Evolutionary conservation across 2,797 vertebrate species (phyloP).

Genomic region (Catharus ustulatus): DNA sequence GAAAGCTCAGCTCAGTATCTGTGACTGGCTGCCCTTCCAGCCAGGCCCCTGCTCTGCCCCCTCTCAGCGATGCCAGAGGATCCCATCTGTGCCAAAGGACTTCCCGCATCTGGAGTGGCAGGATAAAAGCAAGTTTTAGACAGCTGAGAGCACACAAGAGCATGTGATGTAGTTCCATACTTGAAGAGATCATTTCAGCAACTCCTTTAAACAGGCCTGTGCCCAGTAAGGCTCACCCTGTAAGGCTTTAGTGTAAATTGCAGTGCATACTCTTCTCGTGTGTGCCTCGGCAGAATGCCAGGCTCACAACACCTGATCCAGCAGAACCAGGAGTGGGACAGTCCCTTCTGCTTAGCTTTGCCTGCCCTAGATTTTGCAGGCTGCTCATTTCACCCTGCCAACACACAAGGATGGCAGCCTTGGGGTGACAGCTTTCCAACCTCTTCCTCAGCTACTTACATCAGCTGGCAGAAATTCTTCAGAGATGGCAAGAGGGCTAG

Average conservation of each 20-base stretch:
- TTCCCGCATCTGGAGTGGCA: neutral
- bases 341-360: neutral
- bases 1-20: neutral
- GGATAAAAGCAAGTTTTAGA: neutral
- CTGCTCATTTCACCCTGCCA: neutral
- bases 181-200: neutral
- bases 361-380: neutral
- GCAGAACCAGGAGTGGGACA: neutral
- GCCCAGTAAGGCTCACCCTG: neutral
- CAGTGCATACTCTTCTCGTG: neutral
- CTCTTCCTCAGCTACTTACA: neutral
- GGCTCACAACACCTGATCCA: neutral
- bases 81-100: neutral
- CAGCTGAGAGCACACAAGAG: neutral
- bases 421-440: neutral
- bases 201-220: neutral
- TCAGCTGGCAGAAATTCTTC: slow-evolving; percentile 23
- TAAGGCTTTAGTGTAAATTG: neutral
- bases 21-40: neutral
- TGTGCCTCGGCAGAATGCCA: neutral
- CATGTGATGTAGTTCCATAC: neutral
- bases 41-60: neutral
- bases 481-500: neutral
- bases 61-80: neutral
- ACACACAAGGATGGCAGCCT: neutral